phyloP scores from a whole-genome alignment of 2,113 vertebrate genomes.

The Cromileptes altivelis region DNA sequence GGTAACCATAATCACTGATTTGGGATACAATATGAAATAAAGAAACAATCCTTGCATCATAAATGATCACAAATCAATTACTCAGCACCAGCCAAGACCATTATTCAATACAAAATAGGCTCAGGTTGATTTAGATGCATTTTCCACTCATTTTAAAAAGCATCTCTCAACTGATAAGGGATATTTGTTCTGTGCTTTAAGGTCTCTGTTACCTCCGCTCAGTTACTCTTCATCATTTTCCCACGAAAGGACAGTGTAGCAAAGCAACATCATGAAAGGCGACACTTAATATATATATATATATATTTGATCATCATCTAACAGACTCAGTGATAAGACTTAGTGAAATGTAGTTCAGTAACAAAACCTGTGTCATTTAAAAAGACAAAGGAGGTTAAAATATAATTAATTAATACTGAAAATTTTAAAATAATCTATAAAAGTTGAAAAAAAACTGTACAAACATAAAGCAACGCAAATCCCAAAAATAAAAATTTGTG shows the following conservation, averaged over 20 bases:
- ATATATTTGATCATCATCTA: constrained; percentile 64
- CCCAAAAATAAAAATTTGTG: constrained; percentile 49
- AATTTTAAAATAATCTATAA: constrained; percentile 71
- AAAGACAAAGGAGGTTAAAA: constrained; percentile 69
- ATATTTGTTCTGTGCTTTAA: constrained; percentile 64
- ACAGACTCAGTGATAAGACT: constrained; percentile 83
- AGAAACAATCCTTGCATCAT: constrained; percentile 40
- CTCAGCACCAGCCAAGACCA: constrained; percentile 47
- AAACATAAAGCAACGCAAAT: constrained; percentile 62
- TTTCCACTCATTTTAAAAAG: constrained; percentile 37
- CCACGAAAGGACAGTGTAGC: constrained; percentile 34
- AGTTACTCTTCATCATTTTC: constrained; percentile 11
- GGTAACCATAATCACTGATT: constrained; percentile 63
- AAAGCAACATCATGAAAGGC: constrained; percentile 53
- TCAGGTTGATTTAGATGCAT: constrained; percentile 47
- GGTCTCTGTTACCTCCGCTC: constrained; percentile 52
- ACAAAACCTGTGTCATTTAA: constrained; percentile 65
- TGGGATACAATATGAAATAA: constrained; percentile 45
- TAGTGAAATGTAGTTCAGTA: constrained; percentile 74
- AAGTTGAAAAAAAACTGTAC: constrained; percentile 71
- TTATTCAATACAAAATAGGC: constrained; percentile 44
- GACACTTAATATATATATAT: constrained; percentile 29
- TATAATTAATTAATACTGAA: constrained; percentile 85
- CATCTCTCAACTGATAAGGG: constrained; percentile 31
- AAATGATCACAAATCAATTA: constrained; percentile 55